Conservation (phyloP, 2,797 vertebrate genomes). For the Lepidocolaptes lacrymiger region DNA sequence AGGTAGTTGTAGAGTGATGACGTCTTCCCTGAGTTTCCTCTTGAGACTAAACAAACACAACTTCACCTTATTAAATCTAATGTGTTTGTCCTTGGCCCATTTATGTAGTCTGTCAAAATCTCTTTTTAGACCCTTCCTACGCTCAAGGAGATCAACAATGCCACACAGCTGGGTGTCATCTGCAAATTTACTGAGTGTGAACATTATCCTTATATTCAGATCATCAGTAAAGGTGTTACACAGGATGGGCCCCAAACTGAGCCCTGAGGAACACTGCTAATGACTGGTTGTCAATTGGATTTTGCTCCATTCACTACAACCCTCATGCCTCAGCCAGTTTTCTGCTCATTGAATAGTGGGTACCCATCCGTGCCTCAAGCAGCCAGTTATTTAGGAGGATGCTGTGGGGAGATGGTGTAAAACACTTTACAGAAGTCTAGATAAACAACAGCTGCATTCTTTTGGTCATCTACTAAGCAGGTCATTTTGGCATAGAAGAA, state of each 20-base stretch:
- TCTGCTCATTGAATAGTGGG: not conserved
- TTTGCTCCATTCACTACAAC: not conserved
- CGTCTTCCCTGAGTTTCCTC: not conserved
- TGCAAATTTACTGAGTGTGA: not conserved
- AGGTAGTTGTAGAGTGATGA: not conserved
- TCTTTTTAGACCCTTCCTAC: not conserved
- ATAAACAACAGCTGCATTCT: not conserved
- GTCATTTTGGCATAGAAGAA: not conserved
- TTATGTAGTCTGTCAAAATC: not conserved
- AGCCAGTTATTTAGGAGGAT: not conserved
- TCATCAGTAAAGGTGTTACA: not conserved
- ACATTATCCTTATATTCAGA: not conserved
- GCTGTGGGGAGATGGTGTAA: not conserved
- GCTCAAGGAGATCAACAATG: not conserved
- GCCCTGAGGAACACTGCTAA: too few relatives aligned
- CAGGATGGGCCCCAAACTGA: not conserved
- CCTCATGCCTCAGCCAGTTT: not conserved
- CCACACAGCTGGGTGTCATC: not conserved
- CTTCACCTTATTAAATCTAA: not conserved
- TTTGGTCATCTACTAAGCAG: not conserved
- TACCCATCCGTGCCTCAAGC: not conserved
- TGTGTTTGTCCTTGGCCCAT: not conserved
- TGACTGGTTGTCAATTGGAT: fast-evolving
- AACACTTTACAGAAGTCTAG: not conserved
- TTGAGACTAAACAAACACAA: not conserved